These are phyloP conservation scores for Pherbina coryleti DNA, from an alignment of 2,888 invertebrate species.

Conservation along the genomic window DNA sequence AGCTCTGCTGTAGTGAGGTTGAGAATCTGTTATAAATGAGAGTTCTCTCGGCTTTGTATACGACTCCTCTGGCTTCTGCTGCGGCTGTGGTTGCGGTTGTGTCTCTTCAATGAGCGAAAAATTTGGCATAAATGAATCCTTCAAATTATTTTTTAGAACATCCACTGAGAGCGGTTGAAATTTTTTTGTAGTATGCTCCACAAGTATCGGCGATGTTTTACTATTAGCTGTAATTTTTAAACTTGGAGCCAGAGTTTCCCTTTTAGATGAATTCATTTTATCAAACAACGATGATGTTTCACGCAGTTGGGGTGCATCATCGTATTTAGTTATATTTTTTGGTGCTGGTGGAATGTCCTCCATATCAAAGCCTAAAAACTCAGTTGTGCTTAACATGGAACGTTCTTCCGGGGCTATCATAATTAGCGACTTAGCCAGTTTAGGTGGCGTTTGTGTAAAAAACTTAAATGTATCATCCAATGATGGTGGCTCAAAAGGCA, in stretches of 20 bases:
- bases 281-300: not conserved
- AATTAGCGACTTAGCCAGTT: slow-evolving; percentile 20
- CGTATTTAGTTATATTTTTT: slow-evolving; percentile 29
- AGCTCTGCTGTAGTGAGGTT: slow-evolving; percentile 19
- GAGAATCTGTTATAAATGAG: slow-evolving; percentile 56
- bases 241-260: not conserved
- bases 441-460: slow-evolving; percentile 58
- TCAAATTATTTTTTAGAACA: not conserved
- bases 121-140: slow-evolving; percentile 47
- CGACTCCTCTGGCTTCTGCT: not conserved
- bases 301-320: not conserved
- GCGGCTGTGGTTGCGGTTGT: slow-evolving; percentile 26
- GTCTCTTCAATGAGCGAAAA: slow-evolving; percentile 43
- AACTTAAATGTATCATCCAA: slow-evolving; percentile 54
- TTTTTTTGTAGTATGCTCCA: not conserved
- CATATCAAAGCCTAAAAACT: slow-evolving; percentile 44
- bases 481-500: slow-evolving; percentile 34
- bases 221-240: not conserved
- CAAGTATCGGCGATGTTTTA: not conserved
- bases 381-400: slow-evolving; percentile 12
- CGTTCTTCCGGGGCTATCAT: not conserved
- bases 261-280: not conserved
- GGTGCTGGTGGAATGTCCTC: slow-evolving; percentile 38
- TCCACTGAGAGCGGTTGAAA: too few species aligned
- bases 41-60: slow-evolving; percentile 43